These are phyloP conservation scores for Vireo griseus DNA, from an alignment of 2,797 vertebrate species.

Conservation along the genomic window DNA sequence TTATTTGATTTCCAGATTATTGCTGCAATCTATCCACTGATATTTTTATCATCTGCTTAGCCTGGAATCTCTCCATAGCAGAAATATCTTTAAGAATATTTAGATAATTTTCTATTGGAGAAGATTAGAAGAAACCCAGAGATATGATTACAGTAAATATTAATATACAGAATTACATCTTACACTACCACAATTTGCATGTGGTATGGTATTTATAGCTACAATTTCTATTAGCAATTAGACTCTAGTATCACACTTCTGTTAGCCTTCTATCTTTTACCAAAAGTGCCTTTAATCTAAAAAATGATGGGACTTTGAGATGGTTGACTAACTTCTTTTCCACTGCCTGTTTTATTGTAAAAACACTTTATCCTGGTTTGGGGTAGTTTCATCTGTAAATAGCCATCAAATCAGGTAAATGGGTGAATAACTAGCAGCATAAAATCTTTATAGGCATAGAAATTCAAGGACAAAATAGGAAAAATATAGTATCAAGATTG, in stretches of 20 bases:
- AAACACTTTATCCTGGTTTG: neutral
- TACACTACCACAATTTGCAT: neutral
- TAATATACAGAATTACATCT: neutral
- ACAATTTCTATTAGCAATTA: neutral
- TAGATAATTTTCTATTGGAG: neutral
- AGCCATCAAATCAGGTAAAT: neutral
- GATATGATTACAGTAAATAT: neutral
- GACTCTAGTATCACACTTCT: neutral
- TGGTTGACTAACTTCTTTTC: neutral
- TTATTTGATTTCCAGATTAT: neutral
- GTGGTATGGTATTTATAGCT: neutral
- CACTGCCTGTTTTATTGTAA: neutral
- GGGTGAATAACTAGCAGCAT: neutral
- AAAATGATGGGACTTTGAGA: neutral
- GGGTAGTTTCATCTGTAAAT: neutral
- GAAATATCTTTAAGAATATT: neutral
- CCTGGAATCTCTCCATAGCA: neutral
- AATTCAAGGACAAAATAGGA: neutral
- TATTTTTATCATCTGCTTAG: neutral
- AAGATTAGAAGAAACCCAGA: neutral
- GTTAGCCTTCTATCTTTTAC: neutral
- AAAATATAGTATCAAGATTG: neutral
- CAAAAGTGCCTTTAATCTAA: neutral
- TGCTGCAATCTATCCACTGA: neutral
- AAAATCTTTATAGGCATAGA: neutral